Base-by-base conservation (phyloP, 2,797 vertebrate genomes). In the Pteropus rufus region DNA sequence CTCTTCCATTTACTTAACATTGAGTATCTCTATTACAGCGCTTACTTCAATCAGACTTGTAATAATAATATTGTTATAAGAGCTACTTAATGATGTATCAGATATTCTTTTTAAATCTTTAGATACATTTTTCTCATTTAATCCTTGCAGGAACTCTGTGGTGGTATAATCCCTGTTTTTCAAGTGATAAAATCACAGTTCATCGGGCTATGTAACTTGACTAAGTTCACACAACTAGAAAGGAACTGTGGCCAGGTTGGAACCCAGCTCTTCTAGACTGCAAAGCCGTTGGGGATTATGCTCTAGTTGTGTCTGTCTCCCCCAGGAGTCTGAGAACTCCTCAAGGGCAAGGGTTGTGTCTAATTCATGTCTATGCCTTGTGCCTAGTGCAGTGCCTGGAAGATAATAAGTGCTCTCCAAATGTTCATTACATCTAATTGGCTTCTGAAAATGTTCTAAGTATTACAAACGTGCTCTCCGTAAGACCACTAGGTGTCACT, bases 401-500 rank as follows among this genome's bases (percentile, higher is more conserved):
- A 89, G 72, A 75, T 95, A 52, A 46, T 86, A 96, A 85, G 62
- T 82, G 94, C 76, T 95, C 87, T 94, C 2, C 84, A 93, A 94
- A 87, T 92, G 86, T 93, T 89, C 87, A 92, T 65, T 70, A 29
- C 10, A 10, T 60, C 70, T 58, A 56, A 19, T 64, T 96, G 70
- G 72, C 65, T 94, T 81, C 18, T 3, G 2, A 4, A 58, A 52
- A 46, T 67, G 18, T 84, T 60, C 64, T 24, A 1, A 83, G 41
- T 62, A n/a, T 86, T 89, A 34, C 34, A 94, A 31, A 67, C 93
- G 76, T 75, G 89, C 76, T 90, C 44, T 72, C 77, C 39, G 49
- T 24, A 72, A 79, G 84, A 84, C 97, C 97, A 97, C 97, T 98
- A 97, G 98, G 84, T 97, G 98, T 97, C 97, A 94, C 95, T 96